A percentile compares a stretch with the other conserved stretches of the same genome.
These are phyloP conservation scores for Plebejus melissa DNA, from an alignment of 2,888 invertebrate genomes.

Conservation along the genomic window DNA sequence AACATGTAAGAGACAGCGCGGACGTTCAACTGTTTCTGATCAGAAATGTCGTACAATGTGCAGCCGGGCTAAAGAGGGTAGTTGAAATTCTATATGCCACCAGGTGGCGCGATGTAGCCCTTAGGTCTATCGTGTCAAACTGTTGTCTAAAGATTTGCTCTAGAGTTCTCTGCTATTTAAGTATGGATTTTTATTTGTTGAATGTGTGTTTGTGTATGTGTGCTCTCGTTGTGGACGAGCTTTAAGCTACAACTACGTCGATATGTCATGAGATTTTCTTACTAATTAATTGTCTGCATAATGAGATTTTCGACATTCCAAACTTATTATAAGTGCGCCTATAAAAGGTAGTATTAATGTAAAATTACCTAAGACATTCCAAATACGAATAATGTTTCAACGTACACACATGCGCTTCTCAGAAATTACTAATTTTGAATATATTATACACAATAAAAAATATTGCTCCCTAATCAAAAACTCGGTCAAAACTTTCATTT, in stretches of 20 bases:
- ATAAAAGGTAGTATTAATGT: background rate
- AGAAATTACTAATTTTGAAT: background rate
- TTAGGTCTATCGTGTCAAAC: too few relatives aligned
- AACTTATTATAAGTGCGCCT: background rate
- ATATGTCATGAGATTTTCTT: background rate
- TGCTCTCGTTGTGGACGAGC: too few relatives aligned
- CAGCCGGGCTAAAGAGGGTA: too few relatives aligned
- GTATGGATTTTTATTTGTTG: too few relatives aligned
- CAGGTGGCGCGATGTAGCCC: too few relatives aligned
- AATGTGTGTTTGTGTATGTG: too few relatives aligned
- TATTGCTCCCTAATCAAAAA: background rate
- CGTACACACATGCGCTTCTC: background rate
- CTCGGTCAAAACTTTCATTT: background rate
- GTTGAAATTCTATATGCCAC: too few relatives aligned
- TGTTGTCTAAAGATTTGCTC: too few relatives aligned
- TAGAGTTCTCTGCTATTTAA: too few relatives aligned
- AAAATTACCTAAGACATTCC: background rate
- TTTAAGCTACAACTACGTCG: background rate
- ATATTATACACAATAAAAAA: background rate
- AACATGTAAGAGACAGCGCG: too few relatives aligned
- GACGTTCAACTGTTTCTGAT: too few relatives aligned
- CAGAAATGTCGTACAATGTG: too few relatives aligned
- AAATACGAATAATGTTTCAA: background rate
- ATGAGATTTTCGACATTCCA: constrained; percentile 1
- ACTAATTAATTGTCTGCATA: background rate